Conservation (phyloP, 1,140 invertebrate species). For the Bombus confusus region DNA sequence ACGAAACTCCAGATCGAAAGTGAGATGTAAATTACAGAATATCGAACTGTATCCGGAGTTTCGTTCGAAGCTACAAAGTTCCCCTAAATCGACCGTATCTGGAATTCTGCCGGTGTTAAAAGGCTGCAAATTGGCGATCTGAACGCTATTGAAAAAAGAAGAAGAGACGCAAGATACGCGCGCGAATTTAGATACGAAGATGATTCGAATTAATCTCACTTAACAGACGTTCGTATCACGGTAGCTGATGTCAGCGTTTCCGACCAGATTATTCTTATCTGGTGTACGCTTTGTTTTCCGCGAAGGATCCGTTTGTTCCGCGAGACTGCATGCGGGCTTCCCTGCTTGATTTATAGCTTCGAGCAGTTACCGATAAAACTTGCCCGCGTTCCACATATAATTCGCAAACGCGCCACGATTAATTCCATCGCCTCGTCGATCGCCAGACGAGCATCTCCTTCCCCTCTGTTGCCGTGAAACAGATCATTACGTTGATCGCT, state of each 20-base stretch:
- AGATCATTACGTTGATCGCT: not conserved
- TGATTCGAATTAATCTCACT: constrained; percentile 4
- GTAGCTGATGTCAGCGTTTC: constrained; percentile 5
- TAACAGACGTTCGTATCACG: constrained; percentile 15
- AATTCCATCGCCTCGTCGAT: constrained; percentile 4
- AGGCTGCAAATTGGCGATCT: too few species aligned
- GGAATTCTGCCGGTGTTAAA: too few species aligned
- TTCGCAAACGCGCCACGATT: not conserved
- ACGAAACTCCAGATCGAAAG: too few species aligned
- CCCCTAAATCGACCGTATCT: too few species aligned
- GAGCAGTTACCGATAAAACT: constrained; percentile 35
- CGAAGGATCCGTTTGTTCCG: constrained; percentile 10
- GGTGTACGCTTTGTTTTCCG: not conserved
- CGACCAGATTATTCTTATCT: constrained; percentile 44
- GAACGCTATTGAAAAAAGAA: too few species aligned
- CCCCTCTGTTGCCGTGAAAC: not conserved
- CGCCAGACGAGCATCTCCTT: not conserved
- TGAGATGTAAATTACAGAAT: too few species aligned
- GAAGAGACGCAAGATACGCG: too few species aligned
- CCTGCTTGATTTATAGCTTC: constrained; percentile 40
- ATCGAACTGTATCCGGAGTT: too few species aligned
- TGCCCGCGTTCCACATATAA: constrained; percentile 9
- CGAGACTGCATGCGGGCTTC: constrained; percentile 21
- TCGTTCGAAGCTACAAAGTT: too few species aligned
- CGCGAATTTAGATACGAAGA: not conserved